A percentile compares a stretch with the other conserved stretches of the same genome.
Evolutionary conservation across 1,140 invertebrate species (phyloP).

Genomic region (Anagrus nilaparvatae): DNA sequence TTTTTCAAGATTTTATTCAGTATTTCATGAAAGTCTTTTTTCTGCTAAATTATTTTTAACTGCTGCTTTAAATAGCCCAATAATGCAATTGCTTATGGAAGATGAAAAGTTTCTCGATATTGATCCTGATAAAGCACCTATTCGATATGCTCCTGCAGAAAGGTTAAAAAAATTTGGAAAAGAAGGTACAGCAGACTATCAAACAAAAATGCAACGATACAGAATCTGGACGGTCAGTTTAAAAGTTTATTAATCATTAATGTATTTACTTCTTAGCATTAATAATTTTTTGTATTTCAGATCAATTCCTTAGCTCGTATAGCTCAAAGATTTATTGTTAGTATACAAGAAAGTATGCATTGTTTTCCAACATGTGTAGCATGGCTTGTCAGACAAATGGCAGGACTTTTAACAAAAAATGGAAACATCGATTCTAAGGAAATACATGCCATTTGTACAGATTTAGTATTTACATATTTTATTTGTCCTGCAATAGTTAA

Average conservation of each 20-base stretch:
- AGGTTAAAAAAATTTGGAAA: constrained; percentile 69
- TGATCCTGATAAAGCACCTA: constrained; percentile 76
- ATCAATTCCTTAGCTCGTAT: constrained; percentile 68
- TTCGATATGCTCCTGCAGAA: constrained; percentile 61
- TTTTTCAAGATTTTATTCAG: constrained; percentile 80
- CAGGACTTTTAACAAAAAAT: constrained; percentile 56
- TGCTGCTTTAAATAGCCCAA: constrained; percentile 80
- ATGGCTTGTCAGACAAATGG: constrained; percentile 69
- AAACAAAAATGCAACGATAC: constrained; percentile 62
- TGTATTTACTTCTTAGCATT: not conserved
- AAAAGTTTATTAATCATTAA: not conserved
- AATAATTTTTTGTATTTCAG: not conserved
- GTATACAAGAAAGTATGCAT: constrained; percentile 77
- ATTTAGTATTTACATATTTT: constrained; percentile 87
- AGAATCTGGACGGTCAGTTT: constrained; percentile 55
- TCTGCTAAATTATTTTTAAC: constrained; percentile 88
- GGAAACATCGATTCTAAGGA: constrained; percentile 53
- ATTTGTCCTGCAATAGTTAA: constrained; percentile 95
- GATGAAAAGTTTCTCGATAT: constrained; percentile 89
- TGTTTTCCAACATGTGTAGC: constrained; percentile 81
- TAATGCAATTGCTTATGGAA: constrained; percentile 86
- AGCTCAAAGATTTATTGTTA: constrained; percentile 71
- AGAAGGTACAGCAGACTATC: constrained; percentile 59
- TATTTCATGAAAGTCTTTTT: constrained; percentile 83
- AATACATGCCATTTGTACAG: constrained; percentile 74